These are phyloP conservation scores for Sebastiscus albofasciatus DNA, from an alignment of 2,797 vertebrate species.

Conservation along the genomic window DNA sequence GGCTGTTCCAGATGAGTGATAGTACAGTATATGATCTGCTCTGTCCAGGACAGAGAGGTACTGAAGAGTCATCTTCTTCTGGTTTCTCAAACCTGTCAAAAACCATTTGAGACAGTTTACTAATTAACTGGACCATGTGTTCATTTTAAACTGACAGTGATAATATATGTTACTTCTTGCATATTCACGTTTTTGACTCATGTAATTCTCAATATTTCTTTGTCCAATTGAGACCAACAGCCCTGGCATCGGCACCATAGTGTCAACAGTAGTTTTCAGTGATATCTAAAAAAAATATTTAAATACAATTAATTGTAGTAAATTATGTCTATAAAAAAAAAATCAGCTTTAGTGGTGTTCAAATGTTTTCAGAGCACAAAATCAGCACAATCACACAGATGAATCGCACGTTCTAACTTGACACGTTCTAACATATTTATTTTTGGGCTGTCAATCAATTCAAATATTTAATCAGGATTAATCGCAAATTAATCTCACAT, in stretches of 20 bases:
- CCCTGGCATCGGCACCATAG: neutral
- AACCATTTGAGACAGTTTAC: neutral
- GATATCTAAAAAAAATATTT: neutral
- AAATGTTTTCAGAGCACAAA: neutral
- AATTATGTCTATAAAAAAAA: neutral
- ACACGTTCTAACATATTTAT: no score
- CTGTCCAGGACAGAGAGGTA: neutral
- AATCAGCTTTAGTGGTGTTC: neutral
- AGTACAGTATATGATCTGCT: neutral
- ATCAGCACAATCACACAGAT: neutral
- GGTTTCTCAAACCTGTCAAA: neutral
- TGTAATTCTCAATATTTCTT: neutral
- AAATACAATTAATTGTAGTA: neutral
- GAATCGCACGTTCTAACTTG: neutral
- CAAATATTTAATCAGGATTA: no score
- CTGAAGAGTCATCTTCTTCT: conserved; percentile 6
- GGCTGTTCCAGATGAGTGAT: conserved; percentile 7
- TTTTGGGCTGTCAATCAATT: no score
- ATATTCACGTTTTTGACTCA: neutral
- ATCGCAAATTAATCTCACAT: no score
- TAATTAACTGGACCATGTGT: neutral
- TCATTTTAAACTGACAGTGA: neutral
- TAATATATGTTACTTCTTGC: neutral
- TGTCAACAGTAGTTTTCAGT: neutral
- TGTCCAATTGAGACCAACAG: neutral